Conservation (phyloP, 30 jellyfish, hydroid and myxozoan species). For the Rhopilema esculentum region DNA sequence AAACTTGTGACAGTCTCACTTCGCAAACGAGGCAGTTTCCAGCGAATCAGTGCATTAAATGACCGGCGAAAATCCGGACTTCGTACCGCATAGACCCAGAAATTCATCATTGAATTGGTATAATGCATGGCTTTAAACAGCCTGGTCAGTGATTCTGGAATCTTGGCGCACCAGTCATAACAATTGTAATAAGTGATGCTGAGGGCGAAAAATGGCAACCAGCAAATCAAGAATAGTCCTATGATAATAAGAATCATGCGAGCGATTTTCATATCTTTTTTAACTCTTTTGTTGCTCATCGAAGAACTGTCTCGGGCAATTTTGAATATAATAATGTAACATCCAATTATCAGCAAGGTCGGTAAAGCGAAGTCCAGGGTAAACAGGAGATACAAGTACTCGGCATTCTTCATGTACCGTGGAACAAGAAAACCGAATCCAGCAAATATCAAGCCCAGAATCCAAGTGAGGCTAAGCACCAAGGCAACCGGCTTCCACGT, state of each 20-base stretch:
- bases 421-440: slow-evolving; percentile 7
- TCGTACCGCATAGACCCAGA: slow-evolving; percentile 91
- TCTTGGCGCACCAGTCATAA: slow-evolving; percentile 36
- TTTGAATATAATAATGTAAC: slow-evolving; percentile 74
- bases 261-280: slow-evolving; percentile 84
- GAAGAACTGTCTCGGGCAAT: slow-evolving; percentile 74
- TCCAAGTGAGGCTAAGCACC: slow-evolving; percentile 80
- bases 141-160: slow-evolving; percentile 19
- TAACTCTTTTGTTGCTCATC: slow-evolving; percentile 51
- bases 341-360: slow-evolving; percentile 41
- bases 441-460: slow-evolving; percentile 57
- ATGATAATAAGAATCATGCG: slow-evolving; percentile 82
- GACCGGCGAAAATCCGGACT: slow-evolving; percentile 87
- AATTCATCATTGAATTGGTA: slow-evolving; percentile 90
- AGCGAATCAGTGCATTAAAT: slow-evolving; percentile 75
- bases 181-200: slow-evolving; percentile 69
- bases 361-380: slow-evolving; percentile 74
- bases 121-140: slow-evolving; percentile 70
- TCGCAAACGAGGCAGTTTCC: slow-evolving; percentile 59
- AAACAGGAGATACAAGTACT: slow-evolving; percentile 32
- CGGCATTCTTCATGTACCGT: background rate
- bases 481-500: slow-evolving; percentile 73
- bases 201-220: slow-evolving; percentile 90
- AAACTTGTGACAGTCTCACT: slow-evolving; percentile 62
- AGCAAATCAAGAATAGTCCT: slow-evolving; percentile 80